Evolutionary conservation across 37 sponge, comb jelly and placozoan species (phyloP), one percentile per base, ranked within the genome.

Genomic region (Hexactinellida sp.): DNA sequence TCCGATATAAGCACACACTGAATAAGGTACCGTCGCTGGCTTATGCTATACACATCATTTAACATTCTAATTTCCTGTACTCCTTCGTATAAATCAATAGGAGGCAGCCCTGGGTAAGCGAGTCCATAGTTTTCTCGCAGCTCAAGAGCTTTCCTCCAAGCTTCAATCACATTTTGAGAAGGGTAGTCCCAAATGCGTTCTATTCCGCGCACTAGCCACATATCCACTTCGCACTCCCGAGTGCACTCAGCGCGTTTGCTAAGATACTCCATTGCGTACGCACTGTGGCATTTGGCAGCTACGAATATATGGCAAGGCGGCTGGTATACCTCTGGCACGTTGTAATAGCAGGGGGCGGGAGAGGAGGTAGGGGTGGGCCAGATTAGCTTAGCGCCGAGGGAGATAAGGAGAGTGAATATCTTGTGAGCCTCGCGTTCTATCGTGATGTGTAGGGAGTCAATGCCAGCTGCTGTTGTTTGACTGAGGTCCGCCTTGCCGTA

Each of bases 391-490:
- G 76, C 76, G 5, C 30, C 76, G 30, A 63, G 76, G 19, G 5
- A 1, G 76, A 63, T 23, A 32, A 63, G 34, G 3, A 63, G 30
- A n/a, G 3, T 63, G 76, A 63, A 63, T 10, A 63, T 63, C 21
- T 63, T n/a, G 1, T 63, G 28, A 28, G 76, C 3, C 13, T 63
- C 76, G 25, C 30, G 76, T 63, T 63, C 76, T 63, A 63, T 63
- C 3, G 76, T n/a, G 25, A 63, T 63, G 76, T 63, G 76, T 63
- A 63, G 76, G 3, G 76, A 63, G 76, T 63, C 76, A 7, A 63
- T 63, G 3, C 76, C 76, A 3, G 30, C 76, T 21, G 28, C 76
- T 10, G 76, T 63, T 10, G 76, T 63, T 23, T 63, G 76, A n/a
- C 30, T 28, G 21, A 63, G 21, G 34, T 63, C 76, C 1, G 76